Conservation (phyloP, 2,797 vertebrate genomes). For the Glyptemys insculpta region DNA sequence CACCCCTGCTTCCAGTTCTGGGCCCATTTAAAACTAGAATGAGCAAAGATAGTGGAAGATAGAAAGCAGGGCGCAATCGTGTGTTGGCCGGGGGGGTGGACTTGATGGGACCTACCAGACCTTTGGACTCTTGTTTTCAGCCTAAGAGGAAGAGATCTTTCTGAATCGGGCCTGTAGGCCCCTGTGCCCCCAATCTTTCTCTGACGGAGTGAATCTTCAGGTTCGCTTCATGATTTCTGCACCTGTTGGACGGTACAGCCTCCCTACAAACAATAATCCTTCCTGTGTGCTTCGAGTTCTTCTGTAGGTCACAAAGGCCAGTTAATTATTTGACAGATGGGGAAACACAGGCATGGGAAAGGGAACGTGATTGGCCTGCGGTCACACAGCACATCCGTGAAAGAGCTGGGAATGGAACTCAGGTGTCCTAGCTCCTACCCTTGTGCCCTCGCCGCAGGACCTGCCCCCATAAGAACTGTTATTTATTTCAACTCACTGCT, state of each 20-base stretch:
- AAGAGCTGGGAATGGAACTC: background rate
- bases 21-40: background rate
- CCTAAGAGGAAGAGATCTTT: no score
- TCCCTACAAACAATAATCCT: background rate
- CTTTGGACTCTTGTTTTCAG: background rate
- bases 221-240: background rate
- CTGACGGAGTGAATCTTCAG: no score
- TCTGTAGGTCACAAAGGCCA: background rate
- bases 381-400: background rate
- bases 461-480: background rate
- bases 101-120: background rate
- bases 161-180: no score
- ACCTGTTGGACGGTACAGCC: background rate
- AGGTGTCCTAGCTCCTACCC: background rate
- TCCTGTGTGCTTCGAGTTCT: background rate
- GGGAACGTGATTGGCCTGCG: background rate
- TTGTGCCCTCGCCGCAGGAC: background rate
- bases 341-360: background rate
- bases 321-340: background rate
- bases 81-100: background rate
- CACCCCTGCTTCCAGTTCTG: background rate
- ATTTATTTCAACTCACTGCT: no score
- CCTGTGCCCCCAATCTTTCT: background rate
- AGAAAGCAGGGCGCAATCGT: background rate
- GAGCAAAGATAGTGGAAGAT: background rate